Base-by-base conservation (phyloP, 2,888 invertebrate species). In the Drosophila yooni region DNA sequence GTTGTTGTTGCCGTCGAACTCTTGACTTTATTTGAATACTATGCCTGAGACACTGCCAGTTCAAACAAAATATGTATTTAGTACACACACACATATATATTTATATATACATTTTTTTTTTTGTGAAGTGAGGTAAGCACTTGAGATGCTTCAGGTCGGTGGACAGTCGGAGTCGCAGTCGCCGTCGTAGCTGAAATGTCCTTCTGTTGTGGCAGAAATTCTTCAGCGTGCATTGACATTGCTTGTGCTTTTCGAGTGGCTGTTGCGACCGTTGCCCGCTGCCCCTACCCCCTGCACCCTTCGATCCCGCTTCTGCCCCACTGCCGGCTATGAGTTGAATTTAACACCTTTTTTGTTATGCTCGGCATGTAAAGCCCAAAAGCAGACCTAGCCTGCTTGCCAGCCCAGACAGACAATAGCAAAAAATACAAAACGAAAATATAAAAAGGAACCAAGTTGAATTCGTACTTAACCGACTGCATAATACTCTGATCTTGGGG, bases 341-440 rank as follows among this genome's bases (percentile, higher is more conserved):
- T 87, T 87, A 87, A 87, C 86, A 87, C 86, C 86, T 91, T 91
- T 88, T 81, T 86, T 85, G 90, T 88, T 88, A 82, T 88, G 83
- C 85, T 78, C 74, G 79, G 76, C 88, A 90, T 91, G 89, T 89
- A 85, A 89, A 88, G 88, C 83, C 86, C 91, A 91, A 86, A 86
- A 85, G 86, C 89, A 88, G 88, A 83, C 66, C 69, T 71, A 70
- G 62, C 38, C 59, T 57, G 64, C 43, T 56, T 18, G 74, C 54
- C 75, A 52, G 62, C 52, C 65, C 81, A 82, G 82, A 88, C 75
- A 61, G 79, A 86, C 83, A 83, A 87, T 87, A 74, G 87, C 70
- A 65, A 77, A 79, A 69, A 78, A 13, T 46, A 15, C 21, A 34
- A 58, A 56, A 58, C 46, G 15, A 52, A 5, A 36, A 7, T 43